phyloP scores from a whole-genome alignment of 2,113 vertebrate species.

The Falco punctatus region DNA sequence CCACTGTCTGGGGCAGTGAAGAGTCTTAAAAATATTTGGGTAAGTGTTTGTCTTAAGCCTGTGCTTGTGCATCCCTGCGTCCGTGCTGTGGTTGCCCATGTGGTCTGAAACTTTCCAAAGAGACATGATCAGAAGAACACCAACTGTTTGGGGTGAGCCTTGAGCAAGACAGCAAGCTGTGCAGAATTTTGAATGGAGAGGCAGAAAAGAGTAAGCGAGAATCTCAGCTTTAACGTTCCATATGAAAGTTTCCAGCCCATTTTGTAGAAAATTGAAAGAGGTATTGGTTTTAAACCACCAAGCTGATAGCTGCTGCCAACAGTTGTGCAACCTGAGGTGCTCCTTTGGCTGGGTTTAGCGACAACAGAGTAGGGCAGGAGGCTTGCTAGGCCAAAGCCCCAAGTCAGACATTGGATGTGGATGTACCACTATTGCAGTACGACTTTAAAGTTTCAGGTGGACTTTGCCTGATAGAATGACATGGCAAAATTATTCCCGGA shows the following conservation, averaged over 20 bases:
- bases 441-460: background rate
- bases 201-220: background rate
- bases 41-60: background rate
- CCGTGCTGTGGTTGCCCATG: background rate
- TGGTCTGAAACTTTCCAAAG: background rate
- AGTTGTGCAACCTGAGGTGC: background rate
- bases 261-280: background rate
- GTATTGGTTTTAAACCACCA: background rate
- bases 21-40: background rate
- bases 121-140: background rate
- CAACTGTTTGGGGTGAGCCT: background rate
- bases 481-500: background rate
- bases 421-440: background rate
- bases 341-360: background rate
- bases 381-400: background rate
- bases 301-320: background rate
- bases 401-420: background rate
- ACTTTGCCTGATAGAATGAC: background rate
- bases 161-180: background rate
- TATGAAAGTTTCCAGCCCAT: background rate
- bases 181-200: background rate
- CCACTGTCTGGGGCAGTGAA: background rate
- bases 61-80: background rate
- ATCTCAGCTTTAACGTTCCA: background rate
- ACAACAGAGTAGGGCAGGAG: background rate